These are phyloP conservation scores for Aphelenchoides avenae DNA, from an alignment of 1,140 invertebrate genomes.

Conservation along the genomic window DNA sequence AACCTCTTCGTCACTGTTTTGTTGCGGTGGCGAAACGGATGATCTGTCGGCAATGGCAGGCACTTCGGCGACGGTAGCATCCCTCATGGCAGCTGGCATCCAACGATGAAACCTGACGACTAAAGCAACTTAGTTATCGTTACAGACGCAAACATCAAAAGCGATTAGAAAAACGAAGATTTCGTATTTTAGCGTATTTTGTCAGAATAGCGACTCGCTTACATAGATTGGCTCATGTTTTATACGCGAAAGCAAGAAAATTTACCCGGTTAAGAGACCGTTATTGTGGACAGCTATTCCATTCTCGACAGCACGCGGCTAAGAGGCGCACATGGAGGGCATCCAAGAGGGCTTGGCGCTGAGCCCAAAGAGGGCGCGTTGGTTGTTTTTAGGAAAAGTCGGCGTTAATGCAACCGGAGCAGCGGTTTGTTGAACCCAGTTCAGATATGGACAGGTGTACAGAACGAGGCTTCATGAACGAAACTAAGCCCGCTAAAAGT, in stretches of 20 bases:
- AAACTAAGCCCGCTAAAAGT: background rate
- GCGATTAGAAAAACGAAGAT: no score
- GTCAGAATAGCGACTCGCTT: no score
- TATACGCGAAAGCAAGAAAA: no score
- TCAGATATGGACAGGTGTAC: background rate
- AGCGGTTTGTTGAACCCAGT: background rate
- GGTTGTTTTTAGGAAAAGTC: background rate
- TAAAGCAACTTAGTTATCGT: background rate
- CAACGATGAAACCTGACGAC: background rate
- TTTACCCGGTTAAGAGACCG: no score
- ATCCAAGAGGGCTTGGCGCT: background rate
- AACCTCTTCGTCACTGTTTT: background rate
- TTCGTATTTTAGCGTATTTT: no score
- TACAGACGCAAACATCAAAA: no score
- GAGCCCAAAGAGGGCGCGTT: no score
- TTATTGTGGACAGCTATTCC: no score
- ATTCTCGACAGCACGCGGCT: no score
- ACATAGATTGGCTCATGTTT: no score
- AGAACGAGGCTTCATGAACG: no score
- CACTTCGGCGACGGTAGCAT: background rate
- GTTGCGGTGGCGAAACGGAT: background rate
- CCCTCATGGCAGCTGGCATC: background rate
- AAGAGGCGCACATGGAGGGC: background rate
- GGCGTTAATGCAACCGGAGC: background rate
- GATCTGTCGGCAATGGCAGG: background rate